These are phyloP conservation scores for Sphaerodactylus townsendi DNA, from an alignment of 2,113 vertebrate species.

Conservation along the genomic window DNA sequence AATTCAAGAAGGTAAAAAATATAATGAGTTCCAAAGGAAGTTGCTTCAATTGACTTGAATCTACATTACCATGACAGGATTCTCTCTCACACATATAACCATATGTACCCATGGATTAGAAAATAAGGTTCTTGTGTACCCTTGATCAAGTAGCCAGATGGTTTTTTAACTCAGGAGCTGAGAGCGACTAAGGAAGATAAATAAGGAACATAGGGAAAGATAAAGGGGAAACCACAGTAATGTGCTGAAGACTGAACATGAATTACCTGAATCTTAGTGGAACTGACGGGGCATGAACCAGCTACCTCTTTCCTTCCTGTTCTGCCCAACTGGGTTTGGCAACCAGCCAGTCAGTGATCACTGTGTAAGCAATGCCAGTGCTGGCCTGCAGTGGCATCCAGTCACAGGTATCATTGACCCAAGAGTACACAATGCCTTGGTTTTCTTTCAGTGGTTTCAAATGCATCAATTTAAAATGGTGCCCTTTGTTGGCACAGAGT, in stretches of 20 bases:
- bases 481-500: not conserved
- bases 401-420: not conserved
- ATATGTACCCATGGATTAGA: not conserved
- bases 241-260: not conserved
- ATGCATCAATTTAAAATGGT: not conserved
- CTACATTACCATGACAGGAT: not conserved
- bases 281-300: conserved; percentile 25
- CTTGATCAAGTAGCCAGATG: not conserved
- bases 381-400: not conserved
- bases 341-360: not conserved
- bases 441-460: not conserved
- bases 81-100: not conserved
- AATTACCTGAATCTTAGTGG: conserved; percentile 11
- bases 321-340: conserved; percentile 7
- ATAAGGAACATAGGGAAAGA: conserved; percentile 11
- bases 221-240: conserved; percentile 10
- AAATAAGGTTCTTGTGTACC: not conserved
- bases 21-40: no score
- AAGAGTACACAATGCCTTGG: not conserved
- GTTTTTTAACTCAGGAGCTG: not conserved
- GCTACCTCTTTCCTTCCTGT: conserved; percentile 30
- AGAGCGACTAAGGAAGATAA: not conserved
- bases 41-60: no score
- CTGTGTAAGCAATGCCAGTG: not conserved
- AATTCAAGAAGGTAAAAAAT: no score